Evolutionary conservation across 2,888 invertebrate genomes (phyloP).

Genomic region (Pogonocherus hispidulus): DNA sequence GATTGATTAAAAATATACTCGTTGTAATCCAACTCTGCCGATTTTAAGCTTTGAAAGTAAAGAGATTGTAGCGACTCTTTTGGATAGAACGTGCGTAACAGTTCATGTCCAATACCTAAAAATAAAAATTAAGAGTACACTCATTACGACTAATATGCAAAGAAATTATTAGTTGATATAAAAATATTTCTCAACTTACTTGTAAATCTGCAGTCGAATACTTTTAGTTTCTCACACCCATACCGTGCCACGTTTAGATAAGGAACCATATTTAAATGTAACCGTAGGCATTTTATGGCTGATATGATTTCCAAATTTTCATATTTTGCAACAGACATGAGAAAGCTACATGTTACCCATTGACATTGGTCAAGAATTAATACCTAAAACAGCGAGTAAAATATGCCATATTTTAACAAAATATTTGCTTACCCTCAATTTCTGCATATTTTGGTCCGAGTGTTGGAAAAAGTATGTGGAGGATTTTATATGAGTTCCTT

Average conservation of each 20-base stretch:
- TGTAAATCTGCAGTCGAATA: slow-evolving; percentile 65
- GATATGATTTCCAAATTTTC: slow-evolving; percentile 74
- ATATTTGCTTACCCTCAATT: slow-evolving; percentile 52
- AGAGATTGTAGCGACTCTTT: slow-evolving; percentile 56
- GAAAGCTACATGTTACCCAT: slow-evolving; percentile 82
- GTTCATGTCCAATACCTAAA: slow-evolving; percentile 60
- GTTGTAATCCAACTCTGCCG: slow-evolving; percentile 52
- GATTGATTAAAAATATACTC: slow-evolving; percentile 34
- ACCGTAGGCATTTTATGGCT: slow-evolving; percentile 75
- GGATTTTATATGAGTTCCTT: slow-evolving; percentile 65
- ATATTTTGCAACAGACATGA: slow-evolving; percentile 82
- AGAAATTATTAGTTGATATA: neutral
- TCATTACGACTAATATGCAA: no score
- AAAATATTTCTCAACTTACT: slow-evolving; percentile 48
- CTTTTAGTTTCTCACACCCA: slow-evolving; percentile 75
- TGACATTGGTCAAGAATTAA: slow-evolving; percentile 80
- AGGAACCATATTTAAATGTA: slow-evolving; percentile 77
- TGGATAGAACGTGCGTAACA: slow-evolving; percentile 57
- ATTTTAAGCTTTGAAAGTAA: slow-evolving; percentile 61
- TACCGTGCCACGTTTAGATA: slow-evolving; percentile 82
- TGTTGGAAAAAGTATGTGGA: slow-evolving; percentile 59
- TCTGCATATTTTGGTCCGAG: slow-evolving; percentile 49
- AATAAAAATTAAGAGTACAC: no score
- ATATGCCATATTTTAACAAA: neutral
- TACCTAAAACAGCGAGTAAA: slow-evolving; percentile 69